Evolutionary conservation across 2,797 vertebrate species (phyloP).

Genomic region (Alfaro cultratus): DNA sequence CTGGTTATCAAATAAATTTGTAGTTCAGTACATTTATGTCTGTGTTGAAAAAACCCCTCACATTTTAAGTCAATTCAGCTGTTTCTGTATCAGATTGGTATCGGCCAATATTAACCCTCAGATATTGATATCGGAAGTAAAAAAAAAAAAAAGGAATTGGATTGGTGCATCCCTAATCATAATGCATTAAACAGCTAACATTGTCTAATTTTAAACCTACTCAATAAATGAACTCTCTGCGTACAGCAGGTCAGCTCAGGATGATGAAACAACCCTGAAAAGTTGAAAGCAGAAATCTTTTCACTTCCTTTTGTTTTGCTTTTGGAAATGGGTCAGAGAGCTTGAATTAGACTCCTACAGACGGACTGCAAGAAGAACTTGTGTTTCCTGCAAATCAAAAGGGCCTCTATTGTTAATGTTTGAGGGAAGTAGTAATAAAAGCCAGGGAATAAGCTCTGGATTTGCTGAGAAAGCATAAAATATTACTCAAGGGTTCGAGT

Average conservation of each 20-base stretch:
- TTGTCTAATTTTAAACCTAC: slow-evolving; percentile 28
- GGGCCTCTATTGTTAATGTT: slow-evolving; percentile 68
- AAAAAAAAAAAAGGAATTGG: too few species aligned
- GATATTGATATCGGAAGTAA: too few species aligned
- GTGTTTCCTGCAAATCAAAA: slow-evolving; percentile 64
- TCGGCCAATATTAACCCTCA: too few species aligned
- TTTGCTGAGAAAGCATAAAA: slow-evolving; percentile 77
- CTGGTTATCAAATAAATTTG: too few species aligned
- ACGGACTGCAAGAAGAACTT: slow-evolving; percentile 39
- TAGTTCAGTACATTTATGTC: too few species aligned
- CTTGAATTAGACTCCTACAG: slow-evolving; percentile 61
- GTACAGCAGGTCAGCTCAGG: slow-evolving; percentile 11
- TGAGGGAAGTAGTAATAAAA: slow-evolving; percentile 68
- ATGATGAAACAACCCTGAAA: slow-evolving; percentile 46
- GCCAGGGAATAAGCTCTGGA: slow-evolving; percentile 38
- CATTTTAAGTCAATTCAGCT: too few species aligned
- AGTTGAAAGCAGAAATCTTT: slow-evolving; percentile 31
- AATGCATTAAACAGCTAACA: slow-evolving; percentile 43
- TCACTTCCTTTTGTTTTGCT: slow-evolving; percentile 11
- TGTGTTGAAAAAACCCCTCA: too few species aligned
- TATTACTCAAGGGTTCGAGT: slow-evolving; percentile 63
- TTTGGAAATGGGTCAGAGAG: slow-evolving; percentile 67
- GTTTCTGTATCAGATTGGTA: too few species aligned
- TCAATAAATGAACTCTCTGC: not conserved
- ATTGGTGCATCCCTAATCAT: too few species aligned